Conservation (phyloP, 1,140 invertebrate genomes). For the Microplitis mediator region DNA sequence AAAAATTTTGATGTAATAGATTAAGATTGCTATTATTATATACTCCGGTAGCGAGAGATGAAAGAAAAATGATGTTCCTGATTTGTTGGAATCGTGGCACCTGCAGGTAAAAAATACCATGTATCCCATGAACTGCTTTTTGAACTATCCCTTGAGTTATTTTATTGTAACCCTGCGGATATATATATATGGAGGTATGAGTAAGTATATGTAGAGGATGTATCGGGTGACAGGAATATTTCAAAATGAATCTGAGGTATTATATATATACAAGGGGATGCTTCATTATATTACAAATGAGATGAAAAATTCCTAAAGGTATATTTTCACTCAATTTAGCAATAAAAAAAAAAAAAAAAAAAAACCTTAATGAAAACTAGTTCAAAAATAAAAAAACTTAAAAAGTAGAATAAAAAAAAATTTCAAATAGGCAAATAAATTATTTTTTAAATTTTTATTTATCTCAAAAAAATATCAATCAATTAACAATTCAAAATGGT, state of each 20-base stretch:
- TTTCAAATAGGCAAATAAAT: too few relatives aligned
- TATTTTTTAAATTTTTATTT: too few relatives aligned
- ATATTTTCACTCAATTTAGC: not conserved
- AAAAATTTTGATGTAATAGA: too few relatives aligned
- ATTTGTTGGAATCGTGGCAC: conserved; percentile 28
- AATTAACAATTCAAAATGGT: too few relatives aligned
- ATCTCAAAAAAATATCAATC: too few relatives aligned
- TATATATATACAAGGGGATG: conserved; percentile 40
- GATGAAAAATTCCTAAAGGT: too few relatives aligned
- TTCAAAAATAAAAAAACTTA: too few relatives aligned
- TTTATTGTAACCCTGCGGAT: conserved; percentile 14
- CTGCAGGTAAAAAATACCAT: conserved; percentile 38
- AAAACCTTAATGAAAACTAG: too few relatives aligned
- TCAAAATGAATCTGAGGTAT: conserved; percentile 34
- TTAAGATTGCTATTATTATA: not conserved
- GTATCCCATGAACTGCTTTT: conserved; percentile 12
- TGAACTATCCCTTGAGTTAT: not conserved
- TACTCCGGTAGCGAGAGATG: not conserved
- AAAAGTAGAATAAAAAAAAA: too few relatives aligned
- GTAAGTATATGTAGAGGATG: conserved; percentile 28
- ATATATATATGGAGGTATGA: conserved; percentile 26
- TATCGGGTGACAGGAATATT: conserved; percentile 51
- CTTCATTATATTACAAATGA: conserved; percentile 40
- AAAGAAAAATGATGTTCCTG: conserved; percentile 25
- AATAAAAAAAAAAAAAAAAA: too few relatives aligned